These are phyloP conservation scores for Drosophila pruinosa DNA, from an alignment of 1,140 invertebrate species.

Conservation along the genomic window DNA sequence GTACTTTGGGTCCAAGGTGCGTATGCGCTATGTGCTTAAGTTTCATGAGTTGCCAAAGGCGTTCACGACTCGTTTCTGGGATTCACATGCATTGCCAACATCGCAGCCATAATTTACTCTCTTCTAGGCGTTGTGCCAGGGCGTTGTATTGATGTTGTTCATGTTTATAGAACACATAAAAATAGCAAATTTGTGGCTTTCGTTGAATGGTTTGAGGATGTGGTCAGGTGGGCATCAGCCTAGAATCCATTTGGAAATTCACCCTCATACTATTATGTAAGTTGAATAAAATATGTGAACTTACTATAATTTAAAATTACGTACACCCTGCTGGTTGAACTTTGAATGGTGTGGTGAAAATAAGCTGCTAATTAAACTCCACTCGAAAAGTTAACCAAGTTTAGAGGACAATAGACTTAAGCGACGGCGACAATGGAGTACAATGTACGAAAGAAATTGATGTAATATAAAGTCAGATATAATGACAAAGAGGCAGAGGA, in stretches of 20 bases:
- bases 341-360: slow-evolving; percentile 6
- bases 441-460: slow-evolving; percentile 55
- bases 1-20: slow-evolving; percentile 39
- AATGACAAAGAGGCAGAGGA: slow-evolving; percentile 33
- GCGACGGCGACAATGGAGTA: slow-evolving; percentile 23
- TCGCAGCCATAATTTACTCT: neutral
- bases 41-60: slow-evolving; percentile 26
- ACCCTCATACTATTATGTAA: no score
- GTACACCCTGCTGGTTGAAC: neutral
- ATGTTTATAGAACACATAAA: slow-evolving; percentile 56
- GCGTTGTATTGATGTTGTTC: slow-evolving; percentile 10
- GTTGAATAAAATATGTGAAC: neutral
- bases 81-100: slow-evolving; percentile 42
- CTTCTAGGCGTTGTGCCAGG: neutral
- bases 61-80: slow-evolving; percentile 36
- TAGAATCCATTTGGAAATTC: no score
- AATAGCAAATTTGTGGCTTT: slow-evolving; percentile 58
- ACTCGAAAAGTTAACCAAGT: slow-evolving; percentile 47
- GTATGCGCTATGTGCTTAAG: slow-evolving; percentile 41
- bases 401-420: slow-evolving; percentile 71
- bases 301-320: neutral
- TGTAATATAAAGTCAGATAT: slow-evolving; percentile 61
- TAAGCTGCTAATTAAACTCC: slow-evolving; percentile 49
- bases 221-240: slow-evolving; percentile 26
- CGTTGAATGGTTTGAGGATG: no score